These are phyloP conservation scores for Tinamus major DNA, from an alignment of 2,797 vertebrate species.

Conservation along the genomic window DNA sequence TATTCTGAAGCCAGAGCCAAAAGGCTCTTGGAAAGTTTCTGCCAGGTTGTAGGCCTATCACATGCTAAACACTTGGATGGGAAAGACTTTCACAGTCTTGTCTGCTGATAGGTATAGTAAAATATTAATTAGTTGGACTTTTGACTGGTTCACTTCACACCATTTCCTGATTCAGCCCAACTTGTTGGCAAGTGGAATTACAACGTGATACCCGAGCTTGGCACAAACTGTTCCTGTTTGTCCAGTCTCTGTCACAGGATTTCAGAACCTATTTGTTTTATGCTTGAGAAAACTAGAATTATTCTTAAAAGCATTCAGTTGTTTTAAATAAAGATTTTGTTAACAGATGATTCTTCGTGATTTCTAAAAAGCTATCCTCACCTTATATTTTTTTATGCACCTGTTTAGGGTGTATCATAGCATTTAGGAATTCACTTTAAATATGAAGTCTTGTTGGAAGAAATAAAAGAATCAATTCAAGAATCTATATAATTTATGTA, in stretches of 20 bases:
- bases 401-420: not conserved
- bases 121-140: conserved; percentile 10
- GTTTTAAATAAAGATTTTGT: conserved; percentile 1
- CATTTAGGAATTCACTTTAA: not conserved
- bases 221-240: not conserved
- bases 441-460: not conserved
- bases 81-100: not conserved
- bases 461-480: not conserved
- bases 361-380: not conserved
- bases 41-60: not conserved
- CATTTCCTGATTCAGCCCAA: not conserved
- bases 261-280: conserved; percentile 14
- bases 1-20: not conserved
- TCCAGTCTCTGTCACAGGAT: not conserved
- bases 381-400: not conserved
- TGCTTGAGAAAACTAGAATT: not conserved
- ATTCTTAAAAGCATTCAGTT: not conserved
- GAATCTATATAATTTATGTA: not conserved
- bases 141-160: not conserved
- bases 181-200: not conserved
- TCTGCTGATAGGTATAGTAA: not conserved
- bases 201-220: not conserved
- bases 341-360: not conserved
- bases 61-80: not conserved
- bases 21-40: not conserved